These are phyloP conservation scores for Machaerirhynchus nigripectus DNA, from an alignment of 2,113 vertebrate genomes.

Conservation along the genomic window DNA sequence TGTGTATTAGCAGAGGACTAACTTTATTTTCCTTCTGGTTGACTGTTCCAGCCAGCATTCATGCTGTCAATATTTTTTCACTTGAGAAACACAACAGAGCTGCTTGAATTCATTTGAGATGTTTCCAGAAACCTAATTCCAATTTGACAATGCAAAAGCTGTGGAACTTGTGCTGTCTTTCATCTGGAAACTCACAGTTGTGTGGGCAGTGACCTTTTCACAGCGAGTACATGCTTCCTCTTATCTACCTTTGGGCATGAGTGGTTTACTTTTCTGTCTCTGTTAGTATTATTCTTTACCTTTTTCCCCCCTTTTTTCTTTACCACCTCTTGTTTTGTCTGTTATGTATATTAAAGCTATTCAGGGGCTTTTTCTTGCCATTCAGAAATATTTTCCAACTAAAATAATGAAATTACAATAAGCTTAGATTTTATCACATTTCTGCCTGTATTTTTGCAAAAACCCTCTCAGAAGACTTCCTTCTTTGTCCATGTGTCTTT, in stretches of 20 bases:
- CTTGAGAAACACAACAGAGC: not conserved
- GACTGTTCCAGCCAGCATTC: not conserved
- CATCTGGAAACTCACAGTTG: not conserved
- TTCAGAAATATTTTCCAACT: not conserved
- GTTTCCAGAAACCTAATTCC: not conserved
- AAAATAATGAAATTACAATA: not conserved
- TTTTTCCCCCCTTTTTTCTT: rapidly evolving
- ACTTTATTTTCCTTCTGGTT: not conserved
- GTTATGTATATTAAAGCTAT: not conserved
- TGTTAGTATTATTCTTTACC: not conserved
- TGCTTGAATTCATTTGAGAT: not conserved
- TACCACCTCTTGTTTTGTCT: not conserved
- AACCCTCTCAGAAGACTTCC: not conserved
- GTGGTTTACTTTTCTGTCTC: not conserved
- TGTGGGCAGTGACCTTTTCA: not conserved
- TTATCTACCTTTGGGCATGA: not conserved
- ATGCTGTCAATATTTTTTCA: not conserved
- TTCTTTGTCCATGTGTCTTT: not conserved
- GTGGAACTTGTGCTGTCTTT: not conserved
- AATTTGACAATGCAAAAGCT: not conserved
- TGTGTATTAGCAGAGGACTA: not conserved
- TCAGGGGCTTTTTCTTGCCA: not conserved
- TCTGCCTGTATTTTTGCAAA: not conserved
- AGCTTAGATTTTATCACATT: not conserved
- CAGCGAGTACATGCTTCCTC: not conserved